Evolutionary conservation across 2,113 vertebrate genomes (phyloP), one percentile per base, ranked within the genome.

Genomic region (Psittacula cyanocephala): DNA sequence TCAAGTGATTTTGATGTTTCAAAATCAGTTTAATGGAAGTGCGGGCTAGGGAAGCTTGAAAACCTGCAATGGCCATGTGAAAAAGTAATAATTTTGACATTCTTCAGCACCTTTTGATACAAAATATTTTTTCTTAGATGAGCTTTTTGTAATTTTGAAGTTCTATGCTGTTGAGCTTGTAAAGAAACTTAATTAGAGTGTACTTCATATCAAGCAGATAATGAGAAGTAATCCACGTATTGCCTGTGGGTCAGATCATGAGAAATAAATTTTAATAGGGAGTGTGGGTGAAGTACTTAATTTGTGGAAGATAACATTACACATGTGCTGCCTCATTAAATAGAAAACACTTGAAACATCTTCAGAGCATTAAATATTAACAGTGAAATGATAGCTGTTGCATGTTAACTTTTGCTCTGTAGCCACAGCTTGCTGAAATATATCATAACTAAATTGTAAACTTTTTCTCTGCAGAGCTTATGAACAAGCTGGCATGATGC

Each of bases 401-500:
- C 17, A 31, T 1, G 5, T 25, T 71, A 63, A 53, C 27, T 49
- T 93, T 22, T 72, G 15, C 55, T 75, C 41, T 2, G 2, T 83
- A 65, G 11, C 37, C 91, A 27, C 67, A 86, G 29, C 41, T 81
- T 91, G 28, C 11, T 82, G 17, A 69, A 72, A 64, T 87, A 31
- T 1, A 57, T 37, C 31, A 83, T 70, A n/a, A 81, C 22, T 46
- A 52, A 79, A 81, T 25, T 70, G 35, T 23, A 81, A 6, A 10
- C 91, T 78, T 87, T 97, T 81, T 81, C 31, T 97, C 92, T 96
- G 47, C 97, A 99, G 99, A 97, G 99, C 99, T 83, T 99, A 99
- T 80, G 99, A 99, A 85, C 99, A 99, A 98, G 99, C 99, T 52
- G 99, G 99, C 53, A 99, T 99, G 99, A 99, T 99, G 99, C 95